phyloP scores from a whole-genome alignment of 1,140 invertebrate species.

The Platyscapa corneri region DNA sequence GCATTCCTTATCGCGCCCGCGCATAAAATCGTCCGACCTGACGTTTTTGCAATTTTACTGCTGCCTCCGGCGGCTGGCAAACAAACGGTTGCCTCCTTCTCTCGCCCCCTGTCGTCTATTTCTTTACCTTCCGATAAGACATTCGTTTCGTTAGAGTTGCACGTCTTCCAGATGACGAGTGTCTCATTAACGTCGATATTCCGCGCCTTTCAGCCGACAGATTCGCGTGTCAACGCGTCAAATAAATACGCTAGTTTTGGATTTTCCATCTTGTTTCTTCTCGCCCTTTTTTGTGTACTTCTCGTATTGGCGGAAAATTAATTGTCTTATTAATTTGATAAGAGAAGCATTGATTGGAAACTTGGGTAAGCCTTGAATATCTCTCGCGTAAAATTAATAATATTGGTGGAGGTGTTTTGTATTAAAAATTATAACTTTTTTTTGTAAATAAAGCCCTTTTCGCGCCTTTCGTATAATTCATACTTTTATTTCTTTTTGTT shows the following conservation, averaged over 20 bases:
- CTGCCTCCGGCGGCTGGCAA: constrained; percentile 26
- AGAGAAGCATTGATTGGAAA: constrained; percentile 25
- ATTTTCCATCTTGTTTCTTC: not conserved
- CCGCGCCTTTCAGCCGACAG: not conserved
- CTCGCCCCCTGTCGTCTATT: not conserved
- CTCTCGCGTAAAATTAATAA: not conserved
- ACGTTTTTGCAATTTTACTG: constrained; percentile 48
- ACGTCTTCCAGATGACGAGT: constrained; percentile 32
- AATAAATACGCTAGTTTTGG: no score
- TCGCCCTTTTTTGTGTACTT: no score
- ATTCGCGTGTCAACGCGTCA: not conserved
- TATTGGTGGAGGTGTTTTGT: not conserved
- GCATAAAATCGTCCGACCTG: constrained; percentile 44
- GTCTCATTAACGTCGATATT: constrained; percentile 51
- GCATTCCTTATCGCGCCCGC: constrained; percentile 22
- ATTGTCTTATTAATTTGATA: constrained; percentile 38
- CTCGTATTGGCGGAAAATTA: constrained; percentile 4
- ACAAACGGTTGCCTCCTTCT: not conserved
- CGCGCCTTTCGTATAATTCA: not conserved
- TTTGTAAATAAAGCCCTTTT: not conserved
- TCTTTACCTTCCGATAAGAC: constrained; percentile 28
- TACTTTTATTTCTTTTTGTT: constrained; percentile 16
- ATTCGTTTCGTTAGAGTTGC: not conserved
- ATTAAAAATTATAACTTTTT: not conserved
- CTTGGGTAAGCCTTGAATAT: not conserved